These are phyloP conservation scores for Nebria brevicollis DNA, from an alignment of 2,888 invertebrate genomes.

Conservation along the genomic window DNA sequence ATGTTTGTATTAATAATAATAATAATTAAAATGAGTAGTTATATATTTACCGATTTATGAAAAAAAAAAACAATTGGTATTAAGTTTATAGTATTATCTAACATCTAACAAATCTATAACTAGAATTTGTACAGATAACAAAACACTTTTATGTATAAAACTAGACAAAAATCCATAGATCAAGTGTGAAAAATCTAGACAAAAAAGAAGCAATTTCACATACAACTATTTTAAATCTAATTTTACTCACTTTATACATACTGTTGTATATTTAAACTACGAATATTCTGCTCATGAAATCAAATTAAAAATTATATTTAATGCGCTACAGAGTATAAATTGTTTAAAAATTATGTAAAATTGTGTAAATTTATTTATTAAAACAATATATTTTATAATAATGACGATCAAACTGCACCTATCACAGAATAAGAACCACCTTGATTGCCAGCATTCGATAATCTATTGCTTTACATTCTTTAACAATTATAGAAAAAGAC, in stretches of 20 bases:
- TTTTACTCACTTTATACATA: not conserved
- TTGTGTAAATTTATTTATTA: not conserved
- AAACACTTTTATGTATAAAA: constrained; percentile 7
- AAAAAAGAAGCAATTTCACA: constrained; percentile 28
- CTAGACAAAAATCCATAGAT: constrained; percentile 5
- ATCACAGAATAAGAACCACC: too few species aligned
- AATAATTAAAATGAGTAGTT: constrained; percentile 5
- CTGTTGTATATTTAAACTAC: not conserved
- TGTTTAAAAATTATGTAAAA: too few species aligned
- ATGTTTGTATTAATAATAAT: constrained; percentile 2
- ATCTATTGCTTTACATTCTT: too few species aligned
- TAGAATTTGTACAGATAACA: not conserved
- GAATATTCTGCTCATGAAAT: not conserved
- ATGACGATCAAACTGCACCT: too few species aligned
- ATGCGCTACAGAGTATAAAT: too few species aligned
- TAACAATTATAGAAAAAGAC: too few species aligned
- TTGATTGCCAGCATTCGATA: too few species aligned
- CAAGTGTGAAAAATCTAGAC: constrained; percentile 30
- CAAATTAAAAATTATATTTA: not conserved
- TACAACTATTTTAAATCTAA: not conserved
- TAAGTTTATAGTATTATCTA: constrained; percentile 36
- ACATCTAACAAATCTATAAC: constrained; percentile 25
- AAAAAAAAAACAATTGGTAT: constrained; percentile 26
- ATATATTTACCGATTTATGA: not conserved
- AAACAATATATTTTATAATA: not conserved